A percentile compares a stretch with the other conserved stretches of the same genome.
Conservation (phyloP, 1,140 invertebrate species). For the Leptinotarsa undecemlineata region DNA sequence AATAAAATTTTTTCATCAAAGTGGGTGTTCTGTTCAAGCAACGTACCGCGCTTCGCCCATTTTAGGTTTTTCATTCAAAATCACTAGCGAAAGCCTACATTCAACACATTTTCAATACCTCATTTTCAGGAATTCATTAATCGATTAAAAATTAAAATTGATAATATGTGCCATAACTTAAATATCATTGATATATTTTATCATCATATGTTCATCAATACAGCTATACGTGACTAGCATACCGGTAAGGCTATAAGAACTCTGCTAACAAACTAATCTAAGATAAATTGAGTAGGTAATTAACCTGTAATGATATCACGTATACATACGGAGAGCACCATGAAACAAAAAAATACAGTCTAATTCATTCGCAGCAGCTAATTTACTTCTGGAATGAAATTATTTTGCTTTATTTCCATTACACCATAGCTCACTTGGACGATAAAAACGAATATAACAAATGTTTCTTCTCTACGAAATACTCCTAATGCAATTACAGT, state of each 20-base stretch:
- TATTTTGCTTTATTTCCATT: not conserved
- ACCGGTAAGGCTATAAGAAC: not conserved
- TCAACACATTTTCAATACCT: too few relatives aligned
- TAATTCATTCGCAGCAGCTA: slow-evolving; percentile 7
- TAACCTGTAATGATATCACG: slow-evolving; percentile 3
- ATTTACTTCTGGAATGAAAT: not conserved
- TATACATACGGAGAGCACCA: not conserved
- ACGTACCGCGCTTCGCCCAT: too few relatives aligned
- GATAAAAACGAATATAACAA: slow-evolving; percentile 10
- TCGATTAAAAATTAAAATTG: too few relatives aligned
- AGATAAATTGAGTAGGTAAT: not conserved
- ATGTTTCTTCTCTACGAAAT: slow-evolving; percentile 11
- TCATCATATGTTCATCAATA: not conserved
- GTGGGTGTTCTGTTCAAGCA: too few relatives aligned
- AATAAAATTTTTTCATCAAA: too few relatives aligned
- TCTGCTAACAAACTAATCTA: not conserved
- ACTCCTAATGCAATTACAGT: slow-evolving; percentile 23
- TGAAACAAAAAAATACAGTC: not conserved
- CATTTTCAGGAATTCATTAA: too few relatives aligned
- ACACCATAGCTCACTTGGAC: not conserved
- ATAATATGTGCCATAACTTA: too few relatives aligned
- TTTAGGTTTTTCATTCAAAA: too few relatives aligned
- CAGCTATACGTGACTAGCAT: not conserved
- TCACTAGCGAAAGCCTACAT: too few relatives aligned
- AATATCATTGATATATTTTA: too few relatives aligned